Evolutionary conservation across 2,888 invertebrate species (phyloP), one percentile per base, ranked within the genome.

Genomic region (Atrina japonica): DNA sequence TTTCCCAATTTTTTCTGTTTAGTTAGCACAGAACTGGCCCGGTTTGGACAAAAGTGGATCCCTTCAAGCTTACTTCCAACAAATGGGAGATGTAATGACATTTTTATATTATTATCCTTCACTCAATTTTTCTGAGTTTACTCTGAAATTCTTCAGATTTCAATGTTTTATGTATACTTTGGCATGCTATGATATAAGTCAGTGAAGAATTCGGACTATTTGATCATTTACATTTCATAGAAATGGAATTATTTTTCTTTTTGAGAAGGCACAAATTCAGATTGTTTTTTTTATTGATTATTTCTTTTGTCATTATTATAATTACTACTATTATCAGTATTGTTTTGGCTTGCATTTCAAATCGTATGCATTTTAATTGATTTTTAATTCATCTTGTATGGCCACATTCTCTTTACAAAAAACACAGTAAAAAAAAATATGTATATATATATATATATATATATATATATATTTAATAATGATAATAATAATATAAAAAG

Each of bases 41-140:
- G 61, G 61, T 23, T 49, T 61, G 47, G 61, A 61, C 30, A 61
- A 61, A 49, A 61, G 61, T 16, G 61, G 61, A 61, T 61, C 61
- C 49, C 61, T 61, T 6, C 61, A 61, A 21, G 61, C 61, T 21
- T 61, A 61, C 27, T 61, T 61, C 61, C 61, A 61, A 30, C 61
- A 61, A 61, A 61, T 61, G 61, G 61, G 61, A 27, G 61, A 61
- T 61, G 61, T 61, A 61, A 61, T 49, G 11, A 40, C 41, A 25
- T 59, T 59, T 45, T 59, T 43, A 59, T 43, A 18, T 29, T 45
- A 27, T 21, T 59, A 27, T 59, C 59, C 43, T 23, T 59, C 27
- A 27, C 43, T 59, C 43, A 16, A 27, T 59, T 41, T 56, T 56
- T 27, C 29, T 52, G 52, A 29, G 21, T 40, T 40, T 29, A 23